Base-by-base conservation (phyloP, 2,888 invertebrate genomes). In the Drosophila prostipennis region DNA sequence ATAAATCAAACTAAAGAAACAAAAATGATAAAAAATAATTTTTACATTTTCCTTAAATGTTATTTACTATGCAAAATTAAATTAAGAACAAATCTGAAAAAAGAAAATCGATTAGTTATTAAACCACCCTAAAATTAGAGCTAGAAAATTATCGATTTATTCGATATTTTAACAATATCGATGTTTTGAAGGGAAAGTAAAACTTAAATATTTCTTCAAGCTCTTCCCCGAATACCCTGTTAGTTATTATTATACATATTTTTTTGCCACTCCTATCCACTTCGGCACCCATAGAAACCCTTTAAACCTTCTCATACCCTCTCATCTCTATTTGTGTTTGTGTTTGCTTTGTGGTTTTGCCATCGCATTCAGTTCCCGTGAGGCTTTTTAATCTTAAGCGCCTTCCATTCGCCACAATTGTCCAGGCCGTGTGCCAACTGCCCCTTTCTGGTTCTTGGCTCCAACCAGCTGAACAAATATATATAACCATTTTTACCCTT, bases 321-420 rank as follows among this genome's bases (percentile, higher is more conserved):
- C 60, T 52, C 57, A 51, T 69, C 40, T 42, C 34, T 76, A 70
- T 69, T 79, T 83, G 73, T 86, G 77, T 69, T 83, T 86, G 76
- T 83, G 64, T 82, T 82, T 83, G 79, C 83, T 79, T 80, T 86
- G 78, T 76, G 82, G 83, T 73, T 77, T 82, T 70, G 74, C 80
- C 80, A 82, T 63, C 61, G 78, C 63, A 77, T 71, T 76, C 78
- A 65, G 74, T 39, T 55, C 72, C 70, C 45, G 45, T 42, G 54
- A 36, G 42, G 72, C 52, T 63, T 79, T 83, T 86, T 83, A 83
- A 86, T 83, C 82, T 83, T 83, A 86, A 83, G 84, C 82, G 86
- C 87, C 80, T 83, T 86, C 86, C 82, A 80, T 78, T 86, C 86
- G 80, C 87, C 82, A 79, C 87, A 86, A 79, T 77, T 64, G 65